These are phyloP conservation scores for Echinometra lucunter DNA, from an alignment of 53 echinoderm and acorn worm genomes.

Conservation along the genomic window DNA sequence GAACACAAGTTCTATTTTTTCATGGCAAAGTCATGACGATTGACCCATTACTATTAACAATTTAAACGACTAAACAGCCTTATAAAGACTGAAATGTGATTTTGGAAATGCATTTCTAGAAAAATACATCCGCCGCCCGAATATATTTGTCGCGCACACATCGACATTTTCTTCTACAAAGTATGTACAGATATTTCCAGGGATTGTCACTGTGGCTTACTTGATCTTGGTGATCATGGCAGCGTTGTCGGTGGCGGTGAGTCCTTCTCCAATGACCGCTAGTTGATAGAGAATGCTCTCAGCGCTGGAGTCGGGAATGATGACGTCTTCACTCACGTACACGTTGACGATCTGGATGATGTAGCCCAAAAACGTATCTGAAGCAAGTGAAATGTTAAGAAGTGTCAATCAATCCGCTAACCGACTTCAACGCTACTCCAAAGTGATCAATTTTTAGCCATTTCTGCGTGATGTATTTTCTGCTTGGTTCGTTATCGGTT, in stretches of 20 bases:
- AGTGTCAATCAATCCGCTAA: not conserved
- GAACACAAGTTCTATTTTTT: no score
- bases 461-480: no score
- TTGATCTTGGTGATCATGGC: conserved; percentile 70
- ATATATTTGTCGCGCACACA: not conserved
- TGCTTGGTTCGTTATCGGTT: no score
- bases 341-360: conserved; percentile 73
- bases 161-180: not conserved
- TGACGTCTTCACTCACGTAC: conserved; percentile 72
- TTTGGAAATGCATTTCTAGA: not conserved
- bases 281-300: conserved; percentile 73
- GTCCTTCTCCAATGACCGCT: conserved; percentile 72
- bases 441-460: no score
- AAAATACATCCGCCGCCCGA: not conserved
- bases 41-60: no score
- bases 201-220: conserved; percentile 50
- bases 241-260: conserved; percentile 74
- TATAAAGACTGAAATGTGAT: not conserved
- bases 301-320: conserved; percentile 61
- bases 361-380: conserved; percentile 76
- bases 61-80: no score
- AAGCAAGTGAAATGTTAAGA: not conserved
- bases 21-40: no score
- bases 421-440: no score
- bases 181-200: not conserved